Percentiles rank a stretch among this genome's conserved stretches.
Evolutionary conservation across 2,888 invertebrate species (phyloP).

Genomic region (Carabus problematicus): DNA sequence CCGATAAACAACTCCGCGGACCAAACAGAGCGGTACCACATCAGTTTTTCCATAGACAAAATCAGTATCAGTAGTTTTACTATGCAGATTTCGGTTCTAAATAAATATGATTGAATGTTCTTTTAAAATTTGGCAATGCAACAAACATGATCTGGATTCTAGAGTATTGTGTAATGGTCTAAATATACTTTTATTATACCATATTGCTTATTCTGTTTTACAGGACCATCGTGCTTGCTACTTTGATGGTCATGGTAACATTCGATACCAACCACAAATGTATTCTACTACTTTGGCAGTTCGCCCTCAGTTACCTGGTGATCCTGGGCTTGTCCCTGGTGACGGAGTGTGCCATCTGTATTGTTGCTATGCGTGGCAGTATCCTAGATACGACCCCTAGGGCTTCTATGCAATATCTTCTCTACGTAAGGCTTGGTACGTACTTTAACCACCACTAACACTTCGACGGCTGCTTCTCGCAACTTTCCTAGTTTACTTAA

Average conservation of each 20-base stretch:
- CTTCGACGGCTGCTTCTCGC: not conserved
- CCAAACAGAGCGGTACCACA: not conserved
- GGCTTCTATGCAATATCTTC: constrained; percentile 78
- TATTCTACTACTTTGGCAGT: constrained; percentile 63
- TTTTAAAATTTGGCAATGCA: too few species aligned
- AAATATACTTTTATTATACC: not conserved
- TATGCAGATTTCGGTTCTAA: too few species aligned
- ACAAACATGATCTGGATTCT: too few species aligned
- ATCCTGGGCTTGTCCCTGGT: constrained; percentile 67
- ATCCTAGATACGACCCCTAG: constrained; percentile 79
- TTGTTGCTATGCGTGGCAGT: constrained; percentile 79
- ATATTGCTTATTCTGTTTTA: constrained; percentile 45
- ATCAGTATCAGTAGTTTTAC: too few species aligned
- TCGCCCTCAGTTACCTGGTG: constrained; percentile 68
- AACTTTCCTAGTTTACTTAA: not conserved
- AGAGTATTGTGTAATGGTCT: too few species aligned
- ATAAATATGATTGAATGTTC: too few species aligned
- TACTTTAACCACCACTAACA: constrained; percentile 39
- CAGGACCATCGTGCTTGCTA: constrained; percentile 69
- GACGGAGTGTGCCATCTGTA: constrained; percentile 75
- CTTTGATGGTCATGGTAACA: constrained; percentile 65
- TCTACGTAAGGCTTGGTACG: constrained; percentile 80
- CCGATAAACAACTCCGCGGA: not conserved
- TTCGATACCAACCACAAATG: constrained; percentile 63
- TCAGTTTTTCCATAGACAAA: constrained; percentile 10